These are phyloP conservation scores for Blastobasis adustella DNA, from an alignment of 2,888 invertebrate species.

Conservation along the genomic window DNA sequence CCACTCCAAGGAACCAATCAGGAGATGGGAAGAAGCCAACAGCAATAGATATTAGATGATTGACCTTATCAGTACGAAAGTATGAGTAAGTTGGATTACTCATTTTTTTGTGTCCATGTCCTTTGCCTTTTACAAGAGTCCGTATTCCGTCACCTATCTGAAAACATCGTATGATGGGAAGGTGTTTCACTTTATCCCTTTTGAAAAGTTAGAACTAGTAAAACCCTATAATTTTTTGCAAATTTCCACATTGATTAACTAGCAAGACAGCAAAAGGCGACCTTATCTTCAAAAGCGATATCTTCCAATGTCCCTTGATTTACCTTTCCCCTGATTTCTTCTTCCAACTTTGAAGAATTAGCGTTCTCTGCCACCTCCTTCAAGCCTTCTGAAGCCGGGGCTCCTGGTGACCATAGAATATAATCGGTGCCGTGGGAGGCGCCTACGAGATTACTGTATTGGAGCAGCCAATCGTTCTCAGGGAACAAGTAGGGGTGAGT, in stretches of 20 bases:
- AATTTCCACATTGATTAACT: no score
- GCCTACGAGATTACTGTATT: constrained; percentile 56
- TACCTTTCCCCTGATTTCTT: constrained; percentile 56
- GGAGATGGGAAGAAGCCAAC: constrained; percentile 77
- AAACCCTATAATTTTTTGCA: no score
- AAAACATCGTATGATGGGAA: not conserved
- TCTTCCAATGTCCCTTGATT: not conserved
- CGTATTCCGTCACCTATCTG: constrained; percentile 58
- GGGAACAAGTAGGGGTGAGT: constrained; percentile 55
- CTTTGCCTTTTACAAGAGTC: constrained; percentile 61
- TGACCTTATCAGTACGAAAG: constrained; percentile 47
- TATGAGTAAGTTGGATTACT: constrained; percentile 48
- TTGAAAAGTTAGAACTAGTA: no score
- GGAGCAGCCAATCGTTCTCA: constrained; percentile 58
- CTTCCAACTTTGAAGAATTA: constrained; percentile 50
- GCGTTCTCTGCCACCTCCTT: constrained; percentile 53
- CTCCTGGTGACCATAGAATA: constrained; percentile 53
- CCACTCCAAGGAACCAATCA: constrained; percentile 97
- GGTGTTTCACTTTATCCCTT: not conserved
- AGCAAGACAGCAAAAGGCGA: no score
- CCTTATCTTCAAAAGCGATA: no score
- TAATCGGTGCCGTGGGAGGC: constrained; percentile 52
- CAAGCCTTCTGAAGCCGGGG: constrained; percentile 47
- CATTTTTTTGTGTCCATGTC: constrained; percentile 58
- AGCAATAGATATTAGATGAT: constrained; percentile 50